Evolutionary conservation across 2,113 vertebrate genomes (phyloP).

Genomic region (Podocnemis expansa): DNA sequence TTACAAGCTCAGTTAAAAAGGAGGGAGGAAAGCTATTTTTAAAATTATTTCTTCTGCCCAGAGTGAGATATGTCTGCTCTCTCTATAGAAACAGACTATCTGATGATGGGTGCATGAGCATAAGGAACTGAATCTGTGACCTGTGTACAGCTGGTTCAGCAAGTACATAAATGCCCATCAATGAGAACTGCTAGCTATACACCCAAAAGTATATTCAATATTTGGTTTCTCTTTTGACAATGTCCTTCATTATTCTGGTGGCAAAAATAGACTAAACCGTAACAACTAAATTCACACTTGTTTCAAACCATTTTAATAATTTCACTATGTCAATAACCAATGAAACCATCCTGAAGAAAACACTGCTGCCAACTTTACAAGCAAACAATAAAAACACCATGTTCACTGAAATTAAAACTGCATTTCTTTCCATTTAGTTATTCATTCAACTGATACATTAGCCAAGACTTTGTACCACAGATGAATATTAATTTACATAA

Average conservation of each 20-base stretch:
- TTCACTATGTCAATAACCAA: slow-evolving; percentile 31
- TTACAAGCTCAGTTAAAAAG: not conserved
- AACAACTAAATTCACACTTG: not conserved
- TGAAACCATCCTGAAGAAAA: slow-evolving; percentile 18
- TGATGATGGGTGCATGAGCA: not conserved
- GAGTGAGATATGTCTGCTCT: not conserved
- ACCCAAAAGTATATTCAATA: not conserved
- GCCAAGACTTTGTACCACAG: slow-evolving; percentile 41
- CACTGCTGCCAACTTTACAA: slow-evolving; percentile 58
- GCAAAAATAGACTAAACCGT: not conserved
- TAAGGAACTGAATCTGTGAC: not conserved
- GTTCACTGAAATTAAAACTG: slow-evolving; percentile 61
- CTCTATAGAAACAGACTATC: not conserved
- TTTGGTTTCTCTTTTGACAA: not conserved
- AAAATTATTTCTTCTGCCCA: not conserved
- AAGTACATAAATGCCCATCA: not conserved
- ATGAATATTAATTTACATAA: slow-evolving; percentile 62
- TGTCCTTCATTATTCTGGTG: slow-evolving; percentile 17
- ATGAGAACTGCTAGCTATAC: not conserved
- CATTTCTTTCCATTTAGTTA: slow-evolving; percentile 66
- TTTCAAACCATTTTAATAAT: slow-evolving; percentile 40
- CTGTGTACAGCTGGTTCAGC: too few relatives aligned
- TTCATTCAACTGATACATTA: slow-evolving; percentile 63
- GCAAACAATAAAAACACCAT: slow-evolving; percentile 45
- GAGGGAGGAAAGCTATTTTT: not conserved